Evolutionary conservation across 2,797 vertebrate species (phyloP), one percentile per base, ranked within the genome.

Genomic region (Hybognathus amarus): DNA sequence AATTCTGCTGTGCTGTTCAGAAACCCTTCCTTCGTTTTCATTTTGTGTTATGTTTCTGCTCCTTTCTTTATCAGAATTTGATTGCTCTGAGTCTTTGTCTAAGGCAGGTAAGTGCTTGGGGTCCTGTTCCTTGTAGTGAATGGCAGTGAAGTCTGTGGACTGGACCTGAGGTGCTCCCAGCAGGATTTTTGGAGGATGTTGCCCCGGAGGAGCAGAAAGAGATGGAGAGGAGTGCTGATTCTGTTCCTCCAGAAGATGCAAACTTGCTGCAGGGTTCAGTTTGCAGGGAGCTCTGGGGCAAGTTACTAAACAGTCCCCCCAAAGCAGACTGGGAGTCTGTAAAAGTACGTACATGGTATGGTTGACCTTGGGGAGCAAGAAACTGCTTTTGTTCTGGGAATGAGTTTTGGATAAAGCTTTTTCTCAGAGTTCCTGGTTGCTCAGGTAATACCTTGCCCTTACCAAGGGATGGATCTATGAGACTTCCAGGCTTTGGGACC

Each of bases 391-490:
- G 95, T 13, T 95, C 94, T 0, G 95, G 95, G 83, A 96, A 96
- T 89, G 96, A 94, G 87, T 94, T 95, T 82, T 92, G 93, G 79
- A 91, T 94, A 90, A 96, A 95, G 87, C 95, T 96, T 64, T 93
- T 93, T 89, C 96, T 96, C 77, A 96, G 90, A 18, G 94, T 94
- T 0, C 93, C 94, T 69, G 96, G 92, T 88, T 96, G 95, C 76
- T 96, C 94, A 0, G 95, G 94, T 42, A 95, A 95, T 86, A 96
- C 95, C 91, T 96, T 96, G 84, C 92, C 94, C 86, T 96, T 96
- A 88, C 93, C 94, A 67, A 94, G 87, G 0, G 89, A 94, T 67
- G 94, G 90, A 66, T 97, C 95, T 0, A 94, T 91, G 85, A 95
- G 93, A 18, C 91, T 86, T 0, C 94, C 93, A 75, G 94, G 93